Conservation (phyloP, 1,140 invertebrate genomes). For the Drosophila punjabiensis region DNA sequence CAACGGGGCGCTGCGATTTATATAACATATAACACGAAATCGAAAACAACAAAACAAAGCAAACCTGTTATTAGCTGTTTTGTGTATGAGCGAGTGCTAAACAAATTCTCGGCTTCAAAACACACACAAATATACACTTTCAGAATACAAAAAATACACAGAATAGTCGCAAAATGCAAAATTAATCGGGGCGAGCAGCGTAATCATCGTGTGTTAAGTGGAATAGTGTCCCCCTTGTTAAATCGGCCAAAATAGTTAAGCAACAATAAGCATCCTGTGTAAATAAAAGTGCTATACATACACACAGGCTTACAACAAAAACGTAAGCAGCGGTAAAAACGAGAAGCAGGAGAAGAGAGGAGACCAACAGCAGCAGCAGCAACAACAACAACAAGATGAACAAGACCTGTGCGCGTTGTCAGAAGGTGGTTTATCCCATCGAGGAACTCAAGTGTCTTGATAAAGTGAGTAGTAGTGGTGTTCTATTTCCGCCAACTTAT, state of each 20-base stretch:
- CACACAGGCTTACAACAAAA: conserved; percentile 31
- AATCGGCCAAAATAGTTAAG: background rate
- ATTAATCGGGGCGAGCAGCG: conserved; percentile 4
- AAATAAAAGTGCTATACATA: conserved; percentile 57
- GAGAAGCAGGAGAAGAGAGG: too few species aligned
- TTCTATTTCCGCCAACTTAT: conserved; percentile 35
- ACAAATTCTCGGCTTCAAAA: conserved; percentile 44
- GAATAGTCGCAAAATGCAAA: conserved; percentile 34
- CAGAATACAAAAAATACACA: conserved; percentile 10
- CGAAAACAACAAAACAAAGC: conserved; percentile 43
- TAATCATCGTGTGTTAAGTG: conserved; percentile 20
- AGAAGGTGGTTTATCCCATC: conserved; percentile 98
- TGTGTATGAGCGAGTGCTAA: conserved; percentile 21
- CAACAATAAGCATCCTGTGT: conserved; percentile 31
- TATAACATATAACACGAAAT: conserved; percentile 19
- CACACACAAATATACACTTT: conserved; percentile 37
- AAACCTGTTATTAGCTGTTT: conserved; percentile 68
- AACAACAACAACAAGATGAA: conserved; percentile 88
- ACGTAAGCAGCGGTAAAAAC: conserved; percentile 6
- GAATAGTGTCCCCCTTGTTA: conserved; percentile 9
- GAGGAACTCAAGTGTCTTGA: conserved; percentile 99
- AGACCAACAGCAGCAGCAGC: too few species aligned
- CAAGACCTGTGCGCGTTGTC: conserved; percentile 96
- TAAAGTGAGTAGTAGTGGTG: conserved; percentile 90
- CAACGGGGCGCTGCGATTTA: conserved; percentile 26